A percentile compares a stretch with the other conserved stretches of the same genome.
Conservation (phyloP, 2,113 vertebrate genomes). For the Diadophis punctatus region DNA sequence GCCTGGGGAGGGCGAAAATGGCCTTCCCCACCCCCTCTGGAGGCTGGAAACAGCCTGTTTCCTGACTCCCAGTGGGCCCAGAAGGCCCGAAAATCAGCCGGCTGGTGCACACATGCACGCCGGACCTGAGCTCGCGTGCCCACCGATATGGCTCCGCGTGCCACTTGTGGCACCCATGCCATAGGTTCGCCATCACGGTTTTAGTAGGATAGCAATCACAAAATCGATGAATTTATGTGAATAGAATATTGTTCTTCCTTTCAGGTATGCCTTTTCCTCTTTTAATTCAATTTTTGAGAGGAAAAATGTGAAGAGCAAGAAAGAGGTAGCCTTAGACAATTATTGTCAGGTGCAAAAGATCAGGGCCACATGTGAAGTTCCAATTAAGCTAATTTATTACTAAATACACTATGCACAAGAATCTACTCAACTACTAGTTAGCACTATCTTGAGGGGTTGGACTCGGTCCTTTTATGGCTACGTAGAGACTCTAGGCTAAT, state of each 20-base stretch:
- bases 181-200: too few species aligned
- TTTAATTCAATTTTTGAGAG: not conserved
- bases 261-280: not conserved
- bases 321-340: not conserved
- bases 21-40: too few species aligned
- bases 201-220: too few species aligned
- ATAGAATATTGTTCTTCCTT: not conserved
- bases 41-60: too few species aligned
- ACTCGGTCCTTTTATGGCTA: not conserved
- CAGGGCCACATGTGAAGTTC: not conserved
- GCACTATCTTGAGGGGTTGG: not conserved
- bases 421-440: not conserved
- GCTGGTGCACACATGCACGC: too few species aligned
- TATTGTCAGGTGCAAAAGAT: not conserved
- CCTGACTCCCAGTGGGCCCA: too few species aligned
- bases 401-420: not conserved
- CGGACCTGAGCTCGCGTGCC: too few species aligned
- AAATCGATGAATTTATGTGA: not conserved
- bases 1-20: too few species aligned
- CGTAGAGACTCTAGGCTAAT: not conserved
- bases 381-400: not conserved
- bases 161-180: too few species aligned
- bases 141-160: too few species aligned
- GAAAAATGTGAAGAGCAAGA: not conserved
- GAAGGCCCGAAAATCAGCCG: too few species aligned